A percentile compares a stretch with the other conserved stretches of the same genome.
phyloP scores from a whole-genome alignment of 2,888 invertebrate genomes.

The Serrognathus titanus region DNA sequence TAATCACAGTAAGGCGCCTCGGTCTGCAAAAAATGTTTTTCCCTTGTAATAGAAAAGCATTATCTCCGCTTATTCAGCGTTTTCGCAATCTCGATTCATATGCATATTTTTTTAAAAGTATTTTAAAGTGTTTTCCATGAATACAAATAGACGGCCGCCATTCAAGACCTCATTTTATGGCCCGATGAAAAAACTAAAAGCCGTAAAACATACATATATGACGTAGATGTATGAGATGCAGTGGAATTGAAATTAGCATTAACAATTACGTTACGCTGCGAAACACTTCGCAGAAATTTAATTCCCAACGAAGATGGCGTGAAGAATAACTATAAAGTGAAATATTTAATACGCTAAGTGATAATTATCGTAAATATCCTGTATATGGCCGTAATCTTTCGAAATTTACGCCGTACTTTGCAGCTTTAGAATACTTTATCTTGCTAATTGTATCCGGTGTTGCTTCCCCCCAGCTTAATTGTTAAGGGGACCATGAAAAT shows the following conservation, averaged over 20 bases:
- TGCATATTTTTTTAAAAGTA: not conserved
- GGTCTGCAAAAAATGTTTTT: not conserved
- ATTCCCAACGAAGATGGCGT: not conserved
- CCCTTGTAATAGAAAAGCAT: not conserved
- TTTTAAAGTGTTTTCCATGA: slow-evolving; percentile 1
- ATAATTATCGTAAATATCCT: slow-evolving; percentile 14
- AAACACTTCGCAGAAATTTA: not conserved
- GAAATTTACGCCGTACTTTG: slow-evolving; percentile 14
- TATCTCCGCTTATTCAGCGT: slow-evolving; percentile 1
- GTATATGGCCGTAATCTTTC: slow-evolving; percentile 10
- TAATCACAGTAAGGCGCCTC: not conserved
- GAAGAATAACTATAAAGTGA: not conserved
- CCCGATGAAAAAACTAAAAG: not conserved
- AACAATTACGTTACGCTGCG: too few species aligned
- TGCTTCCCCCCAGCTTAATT: slow-evolving; percentile 7
- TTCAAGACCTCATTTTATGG: not conserved
- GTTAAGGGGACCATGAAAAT: slow-evolving; percentile 16
- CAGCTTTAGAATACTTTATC: slow-evolving; percentile 12
- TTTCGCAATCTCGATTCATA: not conserved
- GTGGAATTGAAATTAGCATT: too few species aligned
- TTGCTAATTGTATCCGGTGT: slow-evolving; percentile 6
- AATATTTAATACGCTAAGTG: slow-evolving; percentile 10
- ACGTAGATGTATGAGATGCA: not conserved
- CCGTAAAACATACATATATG: not conserved
- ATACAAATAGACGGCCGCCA: slow-evolving; percentile 2